These are phyloP conservation scores for Sinocyclocheilus grahami DNA, from an alignment of 2,113 vertebrate species.

Conservation along the genomic window DNA sequence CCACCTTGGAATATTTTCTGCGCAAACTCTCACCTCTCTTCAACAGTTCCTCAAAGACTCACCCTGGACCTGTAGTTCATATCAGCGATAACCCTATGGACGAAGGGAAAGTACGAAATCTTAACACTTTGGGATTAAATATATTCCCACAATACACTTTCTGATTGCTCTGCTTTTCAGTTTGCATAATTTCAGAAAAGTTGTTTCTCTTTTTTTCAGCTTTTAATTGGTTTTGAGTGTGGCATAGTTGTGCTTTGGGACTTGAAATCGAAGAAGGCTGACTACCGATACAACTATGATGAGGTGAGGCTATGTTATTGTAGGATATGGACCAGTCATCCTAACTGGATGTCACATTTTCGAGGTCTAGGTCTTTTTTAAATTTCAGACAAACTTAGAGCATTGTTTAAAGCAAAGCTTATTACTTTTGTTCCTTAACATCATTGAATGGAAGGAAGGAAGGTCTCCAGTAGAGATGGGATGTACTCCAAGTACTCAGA, in stretches of 20 bases:
- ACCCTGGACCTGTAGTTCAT: conserved; percentile 96
- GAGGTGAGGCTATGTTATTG: conserved; percentile 80
- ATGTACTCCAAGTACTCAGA: not conserved
- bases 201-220: conserved; percentile 75
- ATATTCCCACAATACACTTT: not conserved
- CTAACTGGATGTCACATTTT: not conserved
- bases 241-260: conserved; percentile 96
- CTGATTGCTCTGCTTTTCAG: not conserved
- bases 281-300: conserved; percentile 96
- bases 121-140: not conserved
- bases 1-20: not conserved
- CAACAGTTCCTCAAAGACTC: conserved; percentile 92
- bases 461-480: not conserved
- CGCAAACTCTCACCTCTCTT: not conserved
- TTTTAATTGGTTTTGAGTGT: conserved; percentile 96
- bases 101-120: conserved; percentile 90
- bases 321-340: not conserved
- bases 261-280: conserved; percentile 96
- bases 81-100: conserved; percentile 99
- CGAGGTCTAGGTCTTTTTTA: too few species aligned
- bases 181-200: conserved; percentile 2
- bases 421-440: not conserved
- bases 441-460: not conserved
- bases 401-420: not conserved
- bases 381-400: too few species aligned